phyloP scores from a whole-genome alignment of 2,113 vertebrate genomes.

The Australoheros scitulus region DNA sequence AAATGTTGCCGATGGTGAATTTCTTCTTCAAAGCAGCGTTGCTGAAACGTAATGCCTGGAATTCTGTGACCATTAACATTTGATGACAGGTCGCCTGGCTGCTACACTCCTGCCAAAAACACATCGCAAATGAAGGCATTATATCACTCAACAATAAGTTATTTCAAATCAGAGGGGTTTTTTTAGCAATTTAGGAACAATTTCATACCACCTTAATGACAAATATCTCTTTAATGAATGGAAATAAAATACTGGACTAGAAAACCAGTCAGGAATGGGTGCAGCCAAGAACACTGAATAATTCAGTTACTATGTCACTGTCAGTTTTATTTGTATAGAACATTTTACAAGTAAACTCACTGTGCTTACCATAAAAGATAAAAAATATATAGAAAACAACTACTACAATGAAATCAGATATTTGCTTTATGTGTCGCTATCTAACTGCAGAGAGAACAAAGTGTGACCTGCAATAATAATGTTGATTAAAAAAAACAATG shows the following conservation, averaged over 20 bases:
- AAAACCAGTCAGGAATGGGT: neutral
- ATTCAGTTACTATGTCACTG: conserved; percentile 1
- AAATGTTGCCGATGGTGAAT: neutral
- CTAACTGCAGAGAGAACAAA: conserved; percentile 25
- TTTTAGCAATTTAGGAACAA: neutral
- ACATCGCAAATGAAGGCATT: neutral
- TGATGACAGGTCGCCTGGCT: neutral
- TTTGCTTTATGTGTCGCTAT: conserved; percentile 43
- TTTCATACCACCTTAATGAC: neutral
- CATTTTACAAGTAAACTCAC: neutral
- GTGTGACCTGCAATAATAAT: conserved; percentile 12
- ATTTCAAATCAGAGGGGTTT: neutral
- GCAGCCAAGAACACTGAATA: conserved; percentile 12
- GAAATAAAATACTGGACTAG: neutral
- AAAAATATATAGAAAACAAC: neutral
- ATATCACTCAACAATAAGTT: neutral
- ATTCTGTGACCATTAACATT: neutral
- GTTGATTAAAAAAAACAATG: conserved; percentile 10
- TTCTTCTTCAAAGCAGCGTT: conserved; percentile 5
- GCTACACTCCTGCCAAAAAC: neutral
- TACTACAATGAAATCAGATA: conserved; percentile 31
- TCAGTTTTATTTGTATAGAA: neutral
- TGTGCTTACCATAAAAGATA: neutral
- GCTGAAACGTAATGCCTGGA: neutral
- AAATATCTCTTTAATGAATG: neutral